Percentiles rank a stretch among this genome's conserved stretches.
These are phyloP conservation scores for Malurus alboscapulatus DNA, from an alignment of 2,113 vertebrate genomes.

Conservation along the genomic window DNA sequence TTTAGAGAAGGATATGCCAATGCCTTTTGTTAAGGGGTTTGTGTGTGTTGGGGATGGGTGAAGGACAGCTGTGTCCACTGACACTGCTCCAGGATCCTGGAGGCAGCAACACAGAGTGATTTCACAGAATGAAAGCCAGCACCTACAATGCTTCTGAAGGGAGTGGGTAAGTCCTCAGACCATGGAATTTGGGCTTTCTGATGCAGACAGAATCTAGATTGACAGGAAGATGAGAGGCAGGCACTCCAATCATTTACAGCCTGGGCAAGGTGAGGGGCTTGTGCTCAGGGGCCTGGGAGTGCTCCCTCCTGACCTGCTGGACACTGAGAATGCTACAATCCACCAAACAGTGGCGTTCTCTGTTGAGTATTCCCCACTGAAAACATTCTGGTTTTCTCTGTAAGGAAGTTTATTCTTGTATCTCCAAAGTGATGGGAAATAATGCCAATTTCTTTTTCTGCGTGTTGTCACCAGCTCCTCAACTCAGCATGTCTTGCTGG, in stretches of 20 bases:
- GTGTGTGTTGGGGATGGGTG: neutral
- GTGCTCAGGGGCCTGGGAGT: neutral
- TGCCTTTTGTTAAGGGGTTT: neutral
- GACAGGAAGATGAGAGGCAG: neutral
- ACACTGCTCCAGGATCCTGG: neutral
- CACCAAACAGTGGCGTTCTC: neutral
- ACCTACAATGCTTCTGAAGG: neutral
- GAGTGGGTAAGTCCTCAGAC: neutral
- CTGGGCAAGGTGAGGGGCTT: neutral
- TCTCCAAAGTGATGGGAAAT: neutral
- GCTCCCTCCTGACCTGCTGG: neutral
- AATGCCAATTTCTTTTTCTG: neutral
- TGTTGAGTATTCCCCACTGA: neutral
- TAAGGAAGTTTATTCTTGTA: neutral
- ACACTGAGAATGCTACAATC: neutral
- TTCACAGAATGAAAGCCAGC: neutral
- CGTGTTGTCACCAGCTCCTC: constrained; percentile 28
- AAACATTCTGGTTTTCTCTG: neutral
- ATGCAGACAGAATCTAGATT: neutral
- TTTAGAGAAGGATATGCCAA: neutral
- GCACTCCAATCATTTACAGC: neutral
- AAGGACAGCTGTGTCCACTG: neutral
- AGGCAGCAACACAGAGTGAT: neutral
- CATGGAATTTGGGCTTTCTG: neutral
- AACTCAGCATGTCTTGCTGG: constrained; percentile 25